Base-by-base conservation (phyloP, 2,888 invertebrate genomes). In the Tortrix viridana region DNA sequence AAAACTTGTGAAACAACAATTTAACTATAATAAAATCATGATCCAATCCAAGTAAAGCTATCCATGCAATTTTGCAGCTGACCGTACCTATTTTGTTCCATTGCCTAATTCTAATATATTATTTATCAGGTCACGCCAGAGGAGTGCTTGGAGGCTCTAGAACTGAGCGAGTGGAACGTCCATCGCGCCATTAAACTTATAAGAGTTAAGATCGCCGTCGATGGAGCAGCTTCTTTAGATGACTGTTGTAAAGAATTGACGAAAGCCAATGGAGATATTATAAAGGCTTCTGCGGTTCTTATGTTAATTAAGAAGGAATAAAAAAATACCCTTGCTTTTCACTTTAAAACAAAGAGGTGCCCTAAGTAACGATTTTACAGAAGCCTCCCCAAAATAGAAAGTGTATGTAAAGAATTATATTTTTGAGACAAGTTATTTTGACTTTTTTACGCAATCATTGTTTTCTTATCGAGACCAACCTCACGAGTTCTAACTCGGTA, bases 91-190 rank as follows among this genome's bases (percentile, higher is more conserved):
- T n/a, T n/a, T n/a, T n/a, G n/a, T n/a, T n/a, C n/a, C n/a, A n/a
- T n/a, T n/a, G n/a, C 2, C 4, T 22, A 22, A 19, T 58, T 18
- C 4, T 20, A 5, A 43, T 44, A 18, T 9, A 3, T 44, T 37
- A 2, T 47, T 50, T 16, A 66, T 60, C 1, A 95, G 95, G 94
- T 94, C 52, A 93, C 94, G 0, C 94, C 95, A 0, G 95, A 96
- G 69, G 95, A 96, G 66, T 98, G 98, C 74, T 88, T 98, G 4
- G 93, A 94, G 67, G 96, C 97, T 0, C 84, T 98, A 46, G 96
- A 98, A 77, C 94, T 96, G 66, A 96, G 96, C 58, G 94, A 96
- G 67, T 98, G 98, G 98, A 96, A 98, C 79, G 96, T 98, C 0
- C 95, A 97, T 77, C 95, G 95, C 55, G 98, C 98, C 14, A 97